Conservation (phyloP, 2,113 vertebrate species). For the Burhinus bistriatus region DNA sequence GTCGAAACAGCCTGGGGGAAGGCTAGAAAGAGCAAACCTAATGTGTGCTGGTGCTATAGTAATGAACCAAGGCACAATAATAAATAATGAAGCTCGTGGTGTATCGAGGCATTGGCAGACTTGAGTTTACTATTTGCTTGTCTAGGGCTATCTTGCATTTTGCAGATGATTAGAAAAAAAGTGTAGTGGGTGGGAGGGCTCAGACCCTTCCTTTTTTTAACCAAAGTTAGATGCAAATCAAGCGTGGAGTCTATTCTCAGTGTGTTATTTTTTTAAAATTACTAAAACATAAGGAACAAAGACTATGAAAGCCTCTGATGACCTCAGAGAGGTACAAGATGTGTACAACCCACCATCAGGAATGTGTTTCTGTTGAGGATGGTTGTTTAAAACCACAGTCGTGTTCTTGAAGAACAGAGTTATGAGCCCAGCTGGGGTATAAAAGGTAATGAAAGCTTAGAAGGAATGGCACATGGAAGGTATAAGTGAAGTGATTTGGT, state of each 20-base stretch:
- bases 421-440: background rate
- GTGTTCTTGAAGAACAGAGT: background rate
- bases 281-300: background rate
- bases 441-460: background rate
- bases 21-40: background rate
- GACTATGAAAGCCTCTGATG: background rate
- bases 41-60: background rate
- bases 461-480: background rate
- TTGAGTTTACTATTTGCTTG: background rate
- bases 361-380: background rate
- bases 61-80: background rate
- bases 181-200: background rate
- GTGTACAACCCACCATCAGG: background rate
- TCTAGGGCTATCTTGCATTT: background rate
- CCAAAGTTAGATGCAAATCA: background rate
- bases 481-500: background rate
- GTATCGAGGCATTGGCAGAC: background rate
- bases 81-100: background rate
- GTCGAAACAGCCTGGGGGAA: background rate
- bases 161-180: background rate
- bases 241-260: background rate
- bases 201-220: background rate
- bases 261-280: background rate
- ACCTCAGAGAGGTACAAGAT: background rate
- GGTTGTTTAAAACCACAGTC: background rate